Percentiles rank a stretch among this genome's conserved stretches.
phyloP scores from a whole-genome alignment of 1,140 invertebrate genomes.

The Papilio xuthus region DNA sequence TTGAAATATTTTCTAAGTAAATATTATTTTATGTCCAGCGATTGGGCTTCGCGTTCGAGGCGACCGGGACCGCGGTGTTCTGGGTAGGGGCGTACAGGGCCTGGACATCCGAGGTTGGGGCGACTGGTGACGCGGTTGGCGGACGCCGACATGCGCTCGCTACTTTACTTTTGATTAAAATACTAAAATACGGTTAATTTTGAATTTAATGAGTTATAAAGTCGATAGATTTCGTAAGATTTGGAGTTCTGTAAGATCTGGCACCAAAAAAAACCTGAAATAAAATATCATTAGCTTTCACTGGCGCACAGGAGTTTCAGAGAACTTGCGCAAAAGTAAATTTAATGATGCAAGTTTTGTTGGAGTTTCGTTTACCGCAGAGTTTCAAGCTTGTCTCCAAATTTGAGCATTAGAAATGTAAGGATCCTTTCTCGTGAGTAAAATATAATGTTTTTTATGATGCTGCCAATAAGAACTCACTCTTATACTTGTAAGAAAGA shows the following conservation, averaged over 20 bases:
- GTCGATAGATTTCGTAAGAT: too few species aligned
- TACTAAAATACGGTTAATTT: background rate
- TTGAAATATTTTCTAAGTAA: background rate
- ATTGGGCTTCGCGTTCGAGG: background rate
- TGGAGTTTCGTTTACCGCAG: slow-evolving; percentile 1
- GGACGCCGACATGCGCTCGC: too few species aligned
- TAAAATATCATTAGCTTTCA: background rate
- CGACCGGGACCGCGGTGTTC: too few species aligned
- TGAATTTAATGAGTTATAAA: background rate
- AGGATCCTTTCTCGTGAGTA: background rate
- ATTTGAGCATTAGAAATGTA: background rate
- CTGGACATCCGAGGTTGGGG: background rate
- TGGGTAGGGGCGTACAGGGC: too few species aligned
- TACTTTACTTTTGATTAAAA: too few species aligned
- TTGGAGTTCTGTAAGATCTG: background rate
- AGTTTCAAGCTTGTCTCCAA: background rate
- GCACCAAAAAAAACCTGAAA: background rate
- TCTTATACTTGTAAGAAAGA: too few species aligned
- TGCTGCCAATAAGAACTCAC: too few species aligned
- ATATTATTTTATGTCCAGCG: background rate
- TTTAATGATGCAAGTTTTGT: slow-evolving; percentile 14
- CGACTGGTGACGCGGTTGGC: too few species aligned
- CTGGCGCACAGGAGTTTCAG: background rate
- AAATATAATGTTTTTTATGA: background rate
- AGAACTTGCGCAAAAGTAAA: slow-evolving; percentile 3